Evolutionary conservation across 2,888 invertebrate species (phyloP).

Genomic region (Dendrolimus pini): DNA sequence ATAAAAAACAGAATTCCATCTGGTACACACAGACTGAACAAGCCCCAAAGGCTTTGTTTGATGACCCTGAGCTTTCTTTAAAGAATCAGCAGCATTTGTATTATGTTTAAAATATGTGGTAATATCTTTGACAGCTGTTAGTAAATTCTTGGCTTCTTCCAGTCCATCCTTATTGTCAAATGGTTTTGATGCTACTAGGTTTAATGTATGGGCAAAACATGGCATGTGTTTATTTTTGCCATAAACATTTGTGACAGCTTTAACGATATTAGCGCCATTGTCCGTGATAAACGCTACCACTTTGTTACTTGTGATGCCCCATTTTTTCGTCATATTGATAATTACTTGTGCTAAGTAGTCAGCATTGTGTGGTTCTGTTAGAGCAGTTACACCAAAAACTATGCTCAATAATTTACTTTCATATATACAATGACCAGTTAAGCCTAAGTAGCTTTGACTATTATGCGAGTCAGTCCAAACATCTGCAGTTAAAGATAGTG

Average conservation of each 20-base stretch:
- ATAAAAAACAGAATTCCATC: slow-evolving; percentile 24
- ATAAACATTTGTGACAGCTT: slow-evolving; percentile 19
- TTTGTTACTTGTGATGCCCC: too few relatives aligned
- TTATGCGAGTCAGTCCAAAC: too few relatives aligned
- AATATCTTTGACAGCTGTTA: slow-evolving; percentile 22
- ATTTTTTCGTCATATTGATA: too few relatives aligned
- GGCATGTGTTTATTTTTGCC: slow-evolving; percentile 21
- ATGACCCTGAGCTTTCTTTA: slow-evolving; percentile 15
- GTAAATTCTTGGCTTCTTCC: slow-evolving; percentile 19
- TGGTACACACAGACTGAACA: slow-evolving; percentile 19
- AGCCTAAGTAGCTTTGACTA: too few relatives aligned
- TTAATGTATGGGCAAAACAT: slow-evolving; percentile 20
- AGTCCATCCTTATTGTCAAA: slow-evolving; percentile 20
- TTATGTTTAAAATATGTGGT: slow-evolving; percentile 20
- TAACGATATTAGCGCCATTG: slow-evolving; percentile 9
- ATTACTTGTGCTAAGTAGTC: too few relatives aligned
- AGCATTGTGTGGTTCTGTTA: too few relatives aligned
- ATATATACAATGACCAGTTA: too few relatives aligned
- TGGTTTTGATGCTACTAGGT: slow-evolving; percentile 20
- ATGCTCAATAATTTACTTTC: too few relatives aligned
- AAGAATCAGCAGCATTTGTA: slow-evolving; percentile 20
- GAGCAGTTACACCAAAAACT: too few relatives aligned
- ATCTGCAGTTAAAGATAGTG: too few relatives aligned
- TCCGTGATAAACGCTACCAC: slow-evolving; percentile 12
- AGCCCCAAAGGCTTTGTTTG: slow-evolving; percentile 13